These are phyloP conservation scores for Eupithecia subfuscata DNA, from an alignment of 2,888 invertebrate species.

Conservation along the genomic window DNA sequence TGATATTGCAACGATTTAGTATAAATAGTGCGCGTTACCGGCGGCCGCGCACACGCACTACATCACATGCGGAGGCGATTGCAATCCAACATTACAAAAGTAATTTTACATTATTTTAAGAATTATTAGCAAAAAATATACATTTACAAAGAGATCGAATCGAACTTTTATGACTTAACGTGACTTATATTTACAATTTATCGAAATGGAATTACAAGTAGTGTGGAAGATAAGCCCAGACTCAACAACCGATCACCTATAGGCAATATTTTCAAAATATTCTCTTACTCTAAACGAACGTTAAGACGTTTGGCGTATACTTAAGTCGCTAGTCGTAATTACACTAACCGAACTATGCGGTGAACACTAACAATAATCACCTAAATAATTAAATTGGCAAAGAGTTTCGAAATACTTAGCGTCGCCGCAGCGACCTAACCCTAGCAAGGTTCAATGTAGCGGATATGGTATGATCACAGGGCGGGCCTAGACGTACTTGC, in stretches of 20 bases:
- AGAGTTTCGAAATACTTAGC: conserved; percentile 84
- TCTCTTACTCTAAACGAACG: conserved; percentile 78
- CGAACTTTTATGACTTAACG: conserved; percentile 81
- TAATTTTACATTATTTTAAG: conserved; percentile 54
- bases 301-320: conserved; percentile 84
- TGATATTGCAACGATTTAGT: conserved; percentile 80
- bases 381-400: conserved; percentile 84
- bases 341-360: conserved; percentile 83
- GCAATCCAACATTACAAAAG: conserved; percentile 53
- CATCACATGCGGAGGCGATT: conserved; percentile 58
- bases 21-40: conserved; percentile 60
- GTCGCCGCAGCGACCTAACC: conserved; percentile 80
- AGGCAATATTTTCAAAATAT: conserved; percentile 84
- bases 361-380: conserved; percentile 81
- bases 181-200: conserved; percentile 82
- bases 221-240: conserved; percentile 79
- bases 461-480: conserved; percentile 92
- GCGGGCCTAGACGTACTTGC: conserved; percentile 93
- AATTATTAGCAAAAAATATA: conserved; percentile 80
- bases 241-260: conserved; percentile 73
- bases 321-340: conserved; percentile 82
- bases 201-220: conserved; percentile 82
- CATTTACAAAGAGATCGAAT: conserved; percentile 84
- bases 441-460: conserved; percentile 84
- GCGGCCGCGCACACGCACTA: conserved; percentile 49